Base-by-base conservation (phyloP, 1,140 invertebrate genomes). In the Drosophila ercepeae region DNA sequence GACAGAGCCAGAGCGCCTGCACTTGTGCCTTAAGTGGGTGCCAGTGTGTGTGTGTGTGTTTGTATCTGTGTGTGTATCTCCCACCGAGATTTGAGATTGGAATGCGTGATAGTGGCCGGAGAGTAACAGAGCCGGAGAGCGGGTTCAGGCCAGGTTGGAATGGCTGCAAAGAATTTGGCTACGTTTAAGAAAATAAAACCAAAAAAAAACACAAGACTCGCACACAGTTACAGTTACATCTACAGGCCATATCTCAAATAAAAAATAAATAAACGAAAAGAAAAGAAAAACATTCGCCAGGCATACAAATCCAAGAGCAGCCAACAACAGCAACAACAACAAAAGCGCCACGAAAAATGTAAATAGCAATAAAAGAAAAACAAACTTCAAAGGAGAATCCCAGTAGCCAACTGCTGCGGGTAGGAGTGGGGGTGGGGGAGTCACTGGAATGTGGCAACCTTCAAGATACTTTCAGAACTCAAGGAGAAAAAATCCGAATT, bases 71-170 rank as follows among this genome's bases (percentile, higher is more conserved):
- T 60, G 58, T 54, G 76, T 78, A 69, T 79, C 76, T 78, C 76
- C 76, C 67, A 79, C 72, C 71, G 82, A 79, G 82, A 88, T 88
- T 88, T 81, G 76, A 88, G 82, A 88, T 88, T 86, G 81, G 83
- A 88, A 88, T 88, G 77, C 74, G 79, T 67, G 77, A 78, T 75
- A 78, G 59, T 45, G 42, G 4, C 36, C n/a, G 27, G 44, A 49
- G 41, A 34, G 39, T 36, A 46, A 14, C 25, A 58, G 61, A 65
- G 54, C 45, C 60, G 39, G 48, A 53, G 55, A 72, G 64, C 53
- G 44, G 19, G 9, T 64, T 63, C 65, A 74, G 73, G 51, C 68
- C 68, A 71, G 68, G 72, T 75, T 75, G 60, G 70, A 76, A 67
- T 68, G 60, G 63, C 55, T 76, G 57, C 63, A 73, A 76, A 73